Conservation (phyloP, 30 jellyfish, hydroid and myxozoan species). For the Mastigias papua region DNA sequence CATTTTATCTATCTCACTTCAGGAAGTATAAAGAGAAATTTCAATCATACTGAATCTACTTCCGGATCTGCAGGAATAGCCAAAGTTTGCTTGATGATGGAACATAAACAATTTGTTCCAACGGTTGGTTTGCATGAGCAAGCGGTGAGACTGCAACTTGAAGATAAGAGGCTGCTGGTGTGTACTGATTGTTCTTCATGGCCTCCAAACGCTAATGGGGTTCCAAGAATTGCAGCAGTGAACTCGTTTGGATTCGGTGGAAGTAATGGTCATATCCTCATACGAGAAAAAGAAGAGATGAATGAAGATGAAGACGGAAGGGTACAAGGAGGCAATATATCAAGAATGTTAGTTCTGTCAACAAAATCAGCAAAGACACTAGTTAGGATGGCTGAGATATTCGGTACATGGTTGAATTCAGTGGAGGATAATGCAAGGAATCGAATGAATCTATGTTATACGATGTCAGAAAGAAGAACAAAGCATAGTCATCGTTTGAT, state of each 20-base stretch:
- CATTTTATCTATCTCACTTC: too few species aligned
- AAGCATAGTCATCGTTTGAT: constrained; percentile 38
- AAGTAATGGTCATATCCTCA: constrained; percentile 59
- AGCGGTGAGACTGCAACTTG: constrained; percentile 41
- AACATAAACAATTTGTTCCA: constrained; percentile 37
- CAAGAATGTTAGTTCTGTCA: constrained; percentile 12
- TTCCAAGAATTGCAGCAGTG: constrained; percentile 52
- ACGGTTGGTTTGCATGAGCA: constrained; percentile 29
- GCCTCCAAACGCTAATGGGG: not conserved
- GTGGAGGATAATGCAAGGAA: constrained; percentile 8
- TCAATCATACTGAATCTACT: constrained; percentile 59
- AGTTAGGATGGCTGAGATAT: constrained; percentile 21
- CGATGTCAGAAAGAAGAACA: constrained; percentile 55
- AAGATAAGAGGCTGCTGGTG: constrained; percentile 29
- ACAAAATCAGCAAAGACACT: constrained; percentile 54
- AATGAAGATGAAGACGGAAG: not conserved
- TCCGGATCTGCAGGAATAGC: constrained; percentile 73
- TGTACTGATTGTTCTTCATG: constrained; percentile 10
- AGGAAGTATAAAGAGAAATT: constrained; percentile 55
- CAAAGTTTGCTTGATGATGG: constrained; percentile 71
- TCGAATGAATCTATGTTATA: constrained; percentile 36
- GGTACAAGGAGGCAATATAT: not conserved
- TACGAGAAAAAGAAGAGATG: not conserved
- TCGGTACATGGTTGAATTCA: constrained; percentile 18
- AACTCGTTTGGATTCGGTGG: constrained; percentile 78